These are phyloP conservation scores for Lemur catta DNA, from an alignment of 2,797 vertebrate species.

Conservation along the genomic window DNA sequence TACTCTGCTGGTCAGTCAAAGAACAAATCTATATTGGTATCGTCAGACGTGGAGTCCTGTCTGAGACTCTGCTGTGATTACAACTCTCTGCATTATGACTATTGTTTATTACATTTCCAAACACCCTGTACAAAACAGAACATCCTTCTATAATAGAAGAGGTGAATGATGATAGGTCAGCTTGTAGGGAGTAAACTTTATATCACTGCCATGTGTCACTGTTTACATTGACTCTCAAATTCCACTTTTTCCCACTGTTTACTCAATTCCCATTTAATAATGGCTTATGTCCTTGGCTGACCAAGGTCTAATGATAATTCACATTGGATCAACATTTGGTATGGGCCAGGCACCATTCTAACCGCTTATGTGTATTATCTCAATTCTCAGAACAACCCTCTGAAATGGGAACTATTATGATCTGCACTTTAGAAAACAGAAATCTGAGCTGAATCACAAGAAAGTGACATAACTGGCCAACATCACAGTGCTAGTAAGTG, in stretches of 20 bases:
- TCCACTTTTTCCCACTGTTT: not conserved
- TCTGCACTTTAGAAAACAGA: not conserved
- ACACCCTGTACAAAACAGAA: not conserved
- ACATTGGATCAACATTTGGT: not conserved
- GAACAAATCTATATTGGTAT: not conserved
- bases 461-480: not conserved
- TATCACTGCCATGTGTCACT: not conserved
- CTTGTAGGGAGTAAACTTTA: not conserved
- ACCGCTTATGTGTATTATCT: not conserved
- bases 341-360: not conserved
- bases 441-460: not conserved
- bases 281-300: not conserved
- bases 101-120: not conserved
- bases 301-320: not conserved
- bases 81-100: not conserved
- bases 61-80: not conserved
- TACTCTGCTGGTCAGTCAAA: not conserved
- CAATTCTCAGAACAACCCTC: not conserved
- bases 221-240: not conserved
- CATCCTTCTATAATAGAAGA: not conserved
- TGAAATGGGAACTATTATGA: not conserved
- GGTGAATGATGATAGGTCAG: not conserved
- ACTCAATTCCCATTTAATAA: not conserved
- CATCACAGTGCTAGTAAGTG: not conserved
- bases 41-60: not conserved